These are phyloP conservation scores for Apotomis capreana DNA, from an alignment of 2,888 invertebrate genomes.

Conservation along the genomic window DNA sequence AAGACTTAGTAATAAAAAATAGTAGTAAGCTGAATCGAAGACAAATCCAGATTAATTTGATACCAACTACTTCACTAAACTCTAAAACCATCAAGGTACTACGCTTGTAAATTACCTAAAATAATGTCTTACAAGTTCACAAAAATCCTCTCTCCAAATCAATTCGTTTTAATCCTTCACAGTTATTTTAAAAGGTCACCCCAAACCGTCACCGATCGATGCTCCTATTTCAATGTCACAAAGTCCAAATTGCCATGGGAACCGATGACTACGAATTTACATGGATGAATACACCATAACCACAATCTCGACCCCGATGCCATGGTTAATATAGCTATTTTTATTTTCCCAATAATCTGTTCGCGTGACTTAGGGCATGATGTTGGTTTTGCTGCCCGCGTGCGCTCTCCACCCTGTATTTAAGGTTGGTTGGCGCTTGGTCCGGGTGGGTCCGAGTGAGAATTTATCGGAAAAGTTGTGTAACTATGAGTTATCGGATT, in stretches of 20 bases:
- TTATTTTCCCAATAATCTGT: constrained; percentile 62
- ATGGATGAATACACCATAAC: constrained; percentile 61
- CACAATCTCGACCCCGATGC: constrained; percentile 60
- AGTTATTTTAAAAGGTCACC: constrained; percentile 6
- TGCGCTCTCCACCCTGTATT: constrained; percentile 46
- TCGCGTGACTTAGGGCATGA: constrained; percentile 60
- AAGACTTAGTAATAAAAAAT: too few species aligned
- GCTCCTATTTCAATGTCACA: constrained; percentile 10
- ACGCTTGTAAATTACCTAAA: background rate
- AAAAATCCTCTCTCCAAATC: background rate
- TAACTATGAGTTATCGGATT: constrained; percentile 43
- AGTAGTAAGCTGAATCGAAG: too few species aligned
- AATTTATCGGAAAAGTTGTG: constrained; percentile 54
- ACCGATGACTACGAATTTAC: constrained; percentile 22
- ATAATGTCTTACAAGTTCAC: background rate
- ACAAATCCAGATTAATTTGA: too few species aligned
- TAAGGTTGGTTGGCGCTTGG: constrained; percentile 49
- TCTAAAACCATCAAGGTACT: background rate
- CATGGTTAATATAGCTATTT: constrained; percentile 70
- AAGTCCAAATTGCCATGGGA: constrained; percentile 20
- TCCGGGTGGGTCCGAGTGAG: constrained; percentile 39
- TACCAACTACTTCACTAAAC: too few species aligned
- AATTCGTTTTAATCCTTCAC: background rate
- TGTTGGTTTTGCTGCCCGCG: constrained; percentile 42
- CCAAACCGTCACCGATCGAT: constrained; percentile 1